phyloP scores from a whole-genome alignment of 2,113 vertebrate species.

The Naja naja region DNA sequence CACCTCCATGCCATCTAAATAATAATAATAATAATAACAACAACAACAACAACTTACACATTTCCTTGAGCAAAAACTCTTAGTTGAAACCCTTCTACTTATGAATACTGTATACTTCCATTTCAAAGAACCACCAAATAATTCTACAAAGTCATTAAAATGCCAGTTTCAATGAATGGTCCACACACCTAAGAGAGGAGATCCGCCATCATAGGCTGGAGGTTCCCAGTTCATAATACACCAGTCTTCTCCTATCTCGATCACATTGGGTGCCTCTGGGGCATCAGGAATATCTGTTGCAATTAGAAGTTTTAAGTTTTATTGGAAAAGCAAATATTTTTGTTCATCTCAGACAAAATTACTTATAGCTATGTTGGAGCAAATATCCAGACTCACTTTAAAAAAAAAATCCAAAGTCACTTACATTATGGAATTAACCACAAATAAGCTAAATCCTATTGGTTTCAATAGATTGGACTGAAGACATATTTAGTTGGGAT shows the following conservation, averaged over 20 bases:
- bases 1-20: background rate
- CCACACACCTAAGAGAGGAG: slow-evolving; percentile 85
- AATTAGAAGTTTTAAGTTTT: slow-evolving; percentile 17
- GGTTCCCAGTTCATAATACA: slow-evolving; percentile 94
- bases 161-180: background rate
- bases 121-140: background rate
- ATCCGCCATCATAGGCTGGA: slow-evolving; percentile 88
- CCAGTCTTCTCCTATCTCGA: slow-evolving; percentile 93
- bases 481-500: background rate
- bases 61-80: background rate
- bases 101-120: background rate
- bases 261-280: slow-evolving; percentile 85
- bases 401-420: background rate
- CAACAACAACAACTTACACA: background rate
- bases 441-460: background rate
- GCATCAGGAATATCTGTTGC: slow-evolving; percentile 89
- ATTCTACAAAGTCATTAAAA: background rate
- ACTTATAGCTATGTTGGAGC: background rate
- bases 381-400: background rate
- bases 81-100: background rate
- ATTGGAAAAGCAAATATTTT: background rate
- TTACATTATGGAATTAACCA: background rate
- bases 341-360: background rate
- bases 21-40: background rate
- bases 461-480: background rate